These are phyloP conservation scores for Coreoperca whiteheadi DNA, from an alignment of 2,113 vertebrate species.

Conservation along the genomic window DNA sequence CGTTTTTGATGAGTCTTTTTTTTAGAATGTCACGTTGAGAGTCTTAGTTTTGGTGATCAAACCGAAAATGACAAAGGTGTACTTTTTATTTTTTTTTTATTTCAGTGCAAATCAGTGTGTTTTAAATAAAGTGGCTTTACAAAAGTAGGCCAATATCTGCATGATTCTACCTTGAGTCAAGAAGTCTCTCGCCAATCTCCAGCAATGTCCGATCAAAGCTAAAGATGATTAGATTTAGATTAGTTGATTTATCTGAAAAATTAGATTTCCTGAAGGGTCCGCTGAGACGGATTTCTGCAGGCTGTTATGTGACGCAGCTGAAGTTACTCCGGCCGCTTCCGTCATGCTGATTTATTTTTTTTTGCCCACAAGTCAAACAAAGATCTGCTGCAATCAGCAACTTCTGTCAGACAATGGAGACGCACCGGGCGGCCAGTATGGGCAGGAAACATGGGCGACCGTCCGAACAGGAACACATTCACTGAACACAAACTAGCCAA, in stretches of 20 bases:
- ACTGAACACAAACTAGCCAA: neutral
- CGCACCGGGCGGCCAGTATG: conserved; percentile 64
- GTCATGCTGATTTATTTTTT: conserved; percentile 13
- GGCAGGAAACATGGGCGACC: conserved; percentile 40
- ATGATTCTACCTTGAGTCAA: neutral
- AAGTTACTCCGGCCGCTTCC: conserved; percentile 75
- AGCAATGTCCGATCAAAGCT: neutral
- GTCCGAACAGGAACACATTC: conserved; percentile 1
- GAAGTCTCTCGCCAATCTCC: neutral
- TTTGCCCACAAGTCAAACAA: conserved; percentile 50
- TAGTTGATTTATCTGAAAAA: neutral
- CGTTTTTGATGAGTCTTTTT: neutral
- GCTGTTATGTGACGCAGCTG: conserved; percentile 87
- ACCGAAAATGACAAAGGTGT: neutral
- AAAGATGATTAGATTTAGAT: neutral
- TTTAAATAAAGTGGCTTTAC: neutral
- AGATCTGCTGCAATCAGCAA: conserved; percentile 87
- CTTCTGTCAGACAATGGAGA: conserved; percentile 86
- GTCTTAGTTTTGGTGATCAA: neutral
- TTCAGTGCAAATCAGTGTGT: neutral
- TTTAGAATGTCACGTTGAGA: neutral
- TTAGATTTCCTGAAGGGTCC: neutral
- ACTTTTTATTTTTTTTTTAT: no score
- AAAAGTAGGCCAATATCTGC: neutral
- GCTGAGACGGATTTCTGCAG: neutral